Evolutionary conservation across 2,888 invertebrate species (phyloP), one percentile per base, ranked within the genome.

Genomic region (Orthosia gothica): DNA sequence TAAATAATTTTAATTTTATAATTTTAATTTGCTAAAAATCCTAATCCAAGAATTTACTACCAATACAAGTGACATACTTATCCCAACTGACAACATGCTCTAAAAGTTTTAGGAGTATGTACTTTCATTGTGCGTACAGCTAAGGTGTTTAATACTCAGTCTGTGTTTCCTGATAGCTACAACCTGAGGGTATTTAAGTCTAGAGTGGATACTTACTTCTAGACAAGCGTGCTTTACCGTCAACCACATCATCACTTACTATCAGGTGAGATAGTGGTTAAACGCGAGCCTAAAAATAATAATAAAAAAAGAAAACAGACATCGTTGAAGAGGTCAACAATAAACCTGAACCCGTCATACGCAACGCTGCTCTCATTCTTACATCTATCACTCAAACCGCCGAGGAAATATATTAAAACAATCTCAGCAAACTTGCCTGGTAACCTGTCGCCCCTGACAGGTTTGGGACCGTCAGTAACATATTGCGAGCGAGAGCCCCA

Each of bases 381-480:
- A 65, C 64, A 74, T 84, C 84, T 84, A 84, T 84, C 70, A 76
- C 72, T 74, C 78, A 73, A 16, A 69, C 82, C 75, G 78, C 73
- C 71, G 81, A 84, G 78, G 75, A 79, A 84, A 84, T 72, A 76
- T 69, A 84, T 75, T 81, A 62, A 79, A 81, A 78, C 67, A 69
- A 68, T 76, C 75, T 61, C 76, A 50, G 66, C 73, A 73, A 70
- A 47, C 72, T 55, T 69, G 82, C 76, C 66, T 67, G 54, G 9
- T 50, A 84, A 87, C 83, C 74, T 55, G 87, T 87, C 68, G 87
- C 87, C 87, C 87, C 85, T 87, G 87, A 87, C 87, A 63, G 74
- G 88, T 87, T 82, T 74, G 81, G 78, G 70, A 68, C 87, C 81
- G 87, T 87, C 87, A 76, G 79, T 80, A 82, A 84, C 75, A 81